Conservation (phyloP, 1,140 invertebrate species). For the Panulirus ornatus region DNA sequence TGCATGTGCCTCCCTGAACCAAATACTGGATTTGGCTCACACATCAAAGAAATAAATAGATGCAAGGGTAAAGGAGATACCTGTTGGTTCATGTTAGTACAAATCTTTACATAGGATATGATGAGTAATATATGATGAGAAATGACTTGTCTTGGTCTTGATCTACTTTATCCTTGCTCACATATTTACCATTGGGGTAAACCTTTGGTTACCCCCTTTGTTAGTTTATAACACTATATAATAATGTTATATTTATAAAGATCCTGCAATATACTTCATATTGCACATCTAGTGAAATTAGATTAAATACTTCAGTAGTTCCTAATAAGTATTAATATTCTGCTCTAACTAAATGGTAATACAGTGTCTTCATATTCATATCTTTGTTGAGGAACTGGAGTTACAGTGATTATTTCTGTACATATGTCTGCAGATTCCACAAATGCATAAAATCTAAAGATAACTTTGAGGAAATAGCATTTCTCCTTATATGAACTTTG, state of each 20-base stretch:
- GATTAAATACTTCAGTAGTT: background rate
- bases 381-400: background rate
- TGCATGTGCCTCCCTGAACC: background rate
- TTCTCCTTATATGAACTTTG: background rate
- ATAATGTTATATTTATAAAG: background rate
- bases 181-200: background rate
- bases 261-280: background rate
- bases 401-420: background rate
- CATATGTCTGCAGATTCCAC: background rate
- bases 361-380: background rate
- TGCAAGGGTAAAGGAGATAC: conserved; percentile 13
- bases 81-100: conserved; percentile 17
- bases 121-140: conserved; percentile 10
- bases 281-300: background rate
- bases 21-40: background rate
- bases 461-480: background rate
- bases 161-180: conserved; percentile 18
- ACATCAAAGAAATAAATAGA: background rate
- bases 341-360: background rate
- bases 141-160: conserved; percentile 9
- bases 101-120: conserved; percentile 20
- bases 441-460: background rate
- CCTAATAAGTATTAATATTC: background rate
- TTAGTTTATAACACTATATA: background rate
- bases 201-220: background rate